These are phyloP conservation scores for Chelidonichthys spinosus DNA, from an alignment of 2,797 vertebrate species.

Conservation along the genomic window DNA sequence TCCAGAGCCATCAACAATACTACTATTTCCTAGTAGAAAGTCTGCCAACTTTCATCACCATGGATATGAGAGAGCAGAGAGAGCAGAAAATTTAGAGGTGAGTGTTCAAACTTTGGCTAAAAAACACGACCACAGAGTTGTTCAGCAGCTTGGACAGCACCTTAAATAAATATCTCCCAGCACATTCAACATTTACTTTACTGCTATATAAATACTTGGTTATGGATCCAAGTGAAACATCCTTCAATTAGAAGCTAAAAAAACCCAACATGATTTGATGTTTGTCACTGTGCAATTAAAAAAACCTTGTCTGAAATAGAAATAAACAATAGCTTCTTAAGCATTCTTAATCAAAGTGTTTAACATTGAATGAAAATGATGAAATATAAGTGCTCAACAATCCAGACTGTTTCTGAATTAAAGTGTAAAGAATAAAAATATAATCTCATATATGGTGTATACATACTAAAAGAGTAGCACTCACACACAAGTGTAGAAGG, in stretches of 20 bases:
- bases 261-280: no score
- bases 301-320: no score
- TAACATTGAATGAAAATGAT: neutral
- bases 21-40: neutral
- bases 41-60: neutral
- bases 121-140: neutral
- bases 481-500: neutral
- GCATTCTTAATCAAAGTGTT: neutral
- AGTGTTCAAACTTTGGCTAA: neutral
- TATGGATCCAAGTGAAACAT: no score
- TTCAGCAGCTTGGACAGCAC: neutral
- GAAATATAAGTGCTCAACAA: neutral
- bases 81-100: neutral
- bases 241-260: no score
- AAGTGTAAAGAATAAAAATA: neutral
- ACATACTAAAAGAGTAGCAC: neutral
- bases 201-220: neutral
- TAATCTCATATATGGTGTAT: neutral
- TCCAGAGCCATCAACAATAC: neutral
- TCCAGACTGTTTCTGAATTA: neutral
- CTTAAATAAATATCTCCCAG: slow-evolving; percentile 29
- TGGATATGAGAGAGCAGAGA: neutral
- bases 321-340: no score
- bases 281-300: no score
- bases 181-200: slow-evolving; percentile 21